Evolutionary conservation across 2,888 invertebrate genomes (phyloP).

Genomic region (Hemithea aestivaria): DNA sequence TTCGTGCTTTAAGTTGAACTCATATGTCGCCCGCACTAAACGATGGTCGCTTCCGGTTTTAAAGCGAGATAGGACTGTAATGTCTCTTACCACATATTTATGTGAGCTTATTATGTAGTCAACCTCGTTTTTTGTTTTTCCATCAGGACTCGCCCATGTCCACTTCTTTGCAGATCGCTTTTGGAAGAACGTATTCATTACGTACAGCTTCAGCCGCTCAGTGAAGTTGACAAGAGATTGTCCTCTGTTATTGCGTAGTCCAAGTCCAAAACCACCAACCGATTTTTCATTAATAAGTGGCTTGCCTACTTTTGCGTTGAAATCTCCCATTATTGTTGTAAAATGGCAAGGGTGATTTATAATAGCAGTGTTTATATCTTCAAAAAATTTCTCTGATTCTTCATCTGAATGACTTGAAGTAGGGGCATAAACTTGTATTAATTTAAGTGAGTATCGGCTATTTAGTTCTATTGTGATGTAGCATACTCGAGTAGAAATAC

Average conservation of each 20-base stretch:
- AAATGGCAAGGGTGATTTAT: too few species aligned
- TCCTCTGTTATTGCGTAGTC: not conserved
- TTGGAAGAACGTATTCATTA: constrained; percentile 1
- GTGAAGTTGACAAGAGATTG: not conserved
- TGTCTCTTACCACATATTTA: too few species aligned
- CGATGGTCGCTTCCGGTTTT: too few species aligned
- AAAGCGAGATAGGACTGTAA: too few species aligned
- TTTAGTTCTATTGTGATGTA: not conserved
- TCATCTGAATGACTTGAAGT: not conserved
- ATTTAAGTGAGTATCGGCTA: not conserved
- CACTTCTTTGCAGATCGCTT: not conserved
- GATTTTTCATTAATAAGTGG: not conserved
- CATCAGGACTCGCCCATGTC: not conserved
- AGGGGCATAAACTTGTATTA: too few species aligned
- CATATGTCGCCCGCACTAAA: too few species aligned
- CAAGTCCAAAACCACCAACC: not conserved
- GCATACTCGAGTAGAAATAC: constrained; percentile 5
- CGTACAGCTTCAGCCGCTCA: not conserved
- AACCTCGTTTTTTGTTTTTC: not conserved
- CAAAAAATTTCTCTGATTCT: not conserved
- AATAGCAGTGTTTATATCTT: not conserved
- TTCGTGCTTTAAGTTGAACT: too few species aligned
- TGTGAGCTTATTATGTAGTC: not conserved
- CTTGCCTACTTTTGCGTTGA: not conserved
- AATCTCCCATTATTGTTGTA: not conserved